Base-by-base conservation (phyloP, 1,140 invertebrate species). In the Antheraea pernyi region DNA sequence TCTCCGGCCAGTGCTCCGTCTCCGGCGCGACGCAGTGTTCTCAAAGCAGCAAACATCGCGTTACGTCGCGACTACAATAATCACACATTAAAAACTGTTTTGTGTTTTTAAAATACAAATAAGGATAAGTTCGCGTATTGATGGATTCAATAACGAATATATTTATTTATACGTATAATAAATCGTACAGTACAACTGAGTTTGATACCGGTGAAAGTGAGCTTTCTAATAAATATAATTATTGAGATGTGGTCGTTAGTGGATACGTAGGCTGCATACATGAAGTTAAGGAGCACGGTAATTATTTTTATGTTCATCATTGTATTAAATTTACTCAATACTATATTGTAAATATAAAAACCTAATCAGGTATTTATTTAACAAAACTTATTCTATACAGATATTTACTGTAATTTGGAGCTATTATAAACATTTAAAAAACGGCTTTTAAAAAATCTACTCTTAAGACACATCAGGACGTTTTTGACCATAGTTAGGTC, bases 181-280 rank as follows among this genome's bases (percentile, higher is more conserved):
- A 63, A 36, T 59, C 39, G 61, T 46, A 62, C 60, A 7, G 16
- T 18, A n/a, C 37, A n/a, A 58, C n/a, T 30, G 61, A 74, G 79
- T 81, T 86, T 89, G 79, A 79, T 74, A 79, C 69, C 77, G 74
- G 82, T 87, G 84, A 88, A 85, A 91, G 87, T 89, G 74, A 63
- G 71, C 77, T 77, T 85, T 86, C 78, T 81, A 79, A 77, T 76
- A 77, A 75, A 78, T 75, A 69, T 68, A 77, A 77, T 77, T 82
- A 75, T 64, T 84, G 89, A 89, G 80, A 91, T 91, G 89, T 82
- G 82, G 84, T 82, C 80, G 79, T 82, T 80, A 73, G 76, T 85
- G 80, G 84, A 83, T 76, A 82, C 77, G 77, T 84, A 84, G 82
- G 62, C 71, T 71, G 71, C 72, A 80, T 89, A 85, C 78, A 89